Evolutionary conservation across 2,113 vertebrate species (phyloP), one percentile per base, ranked within the genome.

Genomic region (Otocyon megalotis): DNA sequence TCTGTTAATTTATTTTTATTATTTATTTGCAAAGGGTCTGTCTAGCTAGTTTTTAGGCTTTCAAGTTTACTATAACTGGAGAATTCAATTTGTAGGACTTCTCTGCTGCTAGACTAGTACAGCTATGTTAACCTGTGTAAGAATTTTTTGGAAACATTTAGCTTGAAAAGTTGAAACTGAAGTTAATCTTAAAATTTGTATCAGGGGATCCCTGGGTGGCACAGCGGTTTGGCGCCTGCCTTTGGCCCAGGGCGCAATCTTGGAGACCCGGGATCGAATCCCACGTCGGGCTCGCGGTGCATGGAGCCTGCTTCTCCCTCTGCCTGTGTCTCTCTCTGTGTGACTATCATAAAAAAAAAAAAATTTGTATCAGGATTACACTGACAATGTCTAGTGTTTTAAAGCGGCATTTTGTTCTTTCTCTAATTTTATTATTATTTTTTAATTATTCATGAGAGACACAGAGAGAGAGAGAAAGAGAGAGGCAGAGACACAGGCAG

Each of bases 1-100:
- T 83, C 95, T 85, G 37, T 43, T 84, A 84, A 58, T 48, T 92
- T 88, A 69, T 32, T 84, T 95, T 86, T 81, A 35, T 74, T 93
- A 8, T 74, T 95, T 84, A 58, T 79, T 85, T 90, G 28, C 62
- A 84, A 17, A 84, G 56, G 43, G 6, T 14, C 22, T 79, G 88
- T 79, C 17, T 15, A 83, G 77, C 32, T 60, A 76, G 10, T 67
- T 90, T 67, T 54, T n/a, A 35, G 24, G 14, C 80, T 83, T 94
- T 50, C 54, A 88, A 79, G 77, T 71, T 88, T 87, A 56, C 4
- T 89, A 14, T 60, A 71, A 62, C 15, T 84, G 35, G 12, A 76
- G 13, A 67, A 84, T 83, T 90, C 22, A n/a, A 17, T 84, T 79
- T 56, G 17, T 22, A 83, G 19, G 20, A 50, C 32, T 8, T 76